Base-by-base conservation (phyloP, 2,113 vertebrate genomes). In the Antidorcas marsupialis region DNA sequence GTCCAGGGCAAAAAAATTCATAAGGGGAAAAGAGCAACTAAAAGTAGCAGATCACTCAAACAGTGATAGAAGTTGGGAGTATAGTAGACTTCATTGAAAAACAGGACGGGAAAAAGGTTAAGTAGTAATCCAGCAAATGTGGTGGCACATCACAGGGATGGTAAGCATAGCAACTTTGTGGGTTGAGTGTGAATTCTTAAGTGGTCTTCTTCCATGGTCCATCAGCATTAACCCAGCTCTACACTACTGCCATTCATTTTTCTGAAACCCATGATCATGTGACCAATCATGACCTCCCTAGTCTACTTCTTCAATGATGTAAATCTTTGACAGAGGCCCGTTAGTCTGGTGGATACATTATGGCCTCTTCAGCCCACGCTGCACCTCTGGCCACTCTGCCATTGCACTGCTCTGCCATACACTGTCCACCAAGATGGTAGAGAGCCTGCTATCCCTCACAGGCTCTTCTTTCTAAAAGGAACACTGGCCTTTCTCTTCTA, bases 111-210 rank as follows among this genome's bases (percentile, higher is more conserved):
- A 52, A 28, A 21, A 59, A 62, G n/a, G 30, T 33, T 16, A 84
- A 0, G 2, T 5, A 8, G 33, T 15, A 25, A 25, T 33, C 2
- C 15, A 2, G 27, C 30, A 28, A 39, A 30, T 9, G 13, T 10
- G 4, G 23, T 39, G 14, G 15, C 16, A 23, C 23, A 50, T 15
- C 5, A 10, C 1, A 25, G 16, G 11, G 28, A 25, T 64, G 14
- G 2, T 16, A 4, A 2, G 8, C 2, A 0, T 0, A 62, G 33
- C 2, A 6, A 2, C 9, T 55, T 14, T 55, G 27, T 14, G 36
- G 39, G 7, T 5, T 16, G 36, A 10, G 12, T 1, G 0, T 10
- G 50, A 7, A 5, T 27, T 45, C 83, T 43, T 15, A 6, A 2
- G 1, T 23, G 62, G 23, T 33, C 78, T 47, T n/a, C 23, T 45